Evolutionary conservation across 1,140 invertebrate species (phyloP).

Genomic region (Phocides pigmalion): DNA sequence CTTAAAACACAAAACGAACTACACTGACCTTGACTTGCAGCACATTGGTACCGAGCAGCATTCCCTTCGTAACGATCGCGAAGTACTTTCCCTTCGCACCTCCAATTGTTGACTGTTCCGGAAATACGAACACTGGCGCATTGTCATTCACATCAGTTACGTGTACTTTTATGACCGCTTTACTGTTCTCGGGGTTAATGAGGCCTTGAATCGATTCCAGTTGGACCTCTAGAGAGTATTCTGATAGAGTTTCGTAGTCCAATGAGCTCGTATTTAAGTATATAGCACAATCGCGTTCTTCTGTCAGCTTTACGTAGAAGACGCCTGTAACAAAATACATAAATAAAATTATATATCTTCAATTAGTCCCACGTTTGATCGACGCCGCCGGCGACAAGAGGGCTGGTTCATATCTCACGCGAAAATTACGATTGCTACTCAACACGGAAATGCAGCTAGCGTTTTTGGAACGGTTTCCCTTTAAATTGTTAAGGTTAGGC

Average conservation of each 20-base stretch:
- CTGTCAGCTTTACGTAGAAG: conserved; percentile 89
- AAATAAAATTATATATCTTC: too few species aligned
- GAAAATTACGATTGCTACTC: too few species aligned
- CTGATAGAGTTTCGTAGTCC: conserved; percentile 90
- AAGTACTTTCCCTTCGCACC: conserved; percentile 76
- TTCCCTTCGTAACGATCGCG: conserved; percentile 87
- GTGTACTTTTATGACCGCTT: conserved; percentile 91
- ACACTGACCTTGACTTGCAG: conserved; percentile 87
- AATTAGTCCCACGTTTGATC: too few species aligned
- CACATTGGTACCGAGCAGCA: conserved; percentile 89
- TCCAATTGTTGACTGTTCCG: conserved; percentile 80
- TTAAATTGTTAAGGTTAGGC: too few species aligned
- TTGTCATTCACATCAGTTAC: conserved; percentile 95
- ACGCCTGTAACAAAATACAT: conserved; percentile 78
- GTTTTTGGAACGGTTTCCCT: too few species aligned
- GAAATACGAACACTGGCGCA: conserved; percentile 90
- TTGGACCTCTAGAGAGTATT: conserved; percentile 90
- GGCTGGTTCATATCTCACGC: too few species aligned
- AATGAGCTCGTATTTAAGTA: conserved; percentile 87
- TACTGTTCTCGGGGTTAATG: conserved; percentile 89
- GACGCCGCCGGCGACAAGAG: too few species aligned
- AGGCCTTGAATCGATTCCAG: conserved; percentile 90
- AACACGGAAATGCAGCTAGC: too few species aligned
- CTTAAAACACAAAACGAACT: too few species aligned
- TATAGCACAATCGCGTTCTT: conserved; percentile 91